Evolutionary conservation across 2,888 invertebrate species (phyloP).

Genomic region (Macropis europaea): DNA sequence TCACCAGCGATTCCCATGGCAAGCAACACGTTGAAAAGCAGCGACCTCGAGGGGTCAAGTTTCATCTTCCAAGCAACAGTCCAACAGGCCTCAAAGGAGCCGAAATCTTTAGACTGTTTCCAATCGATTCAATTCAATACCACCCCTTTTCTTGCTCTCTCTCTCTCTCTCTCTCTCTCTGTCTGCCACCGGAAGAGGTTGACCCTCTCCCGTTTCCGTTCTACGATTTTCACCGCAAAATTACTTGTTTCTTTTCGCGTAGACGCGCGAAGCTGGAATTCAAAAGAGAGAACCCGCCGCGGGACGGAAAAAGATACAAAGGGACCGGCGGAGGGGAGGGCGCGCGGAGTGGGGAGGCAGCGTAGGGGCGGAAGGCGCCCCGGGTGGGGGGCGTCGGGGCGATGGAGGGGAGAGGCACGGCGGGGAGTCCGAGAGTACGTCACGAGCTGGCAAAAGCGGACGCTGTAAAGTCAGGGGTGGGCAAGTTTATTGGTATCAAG

Average conservation of each 20-base stretch:
- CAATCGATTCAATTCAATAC: no score
- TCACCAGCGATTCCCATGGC: no score
- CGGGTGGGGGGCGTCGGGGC: constrained; percentile 2
- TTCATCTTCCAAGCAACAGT: no score
- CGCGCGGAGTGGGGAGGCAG: constrained; percentile 3
- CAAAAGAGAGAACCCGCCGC: constrained; percentile 18
- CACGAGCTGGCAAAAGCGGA: constrained; percentile 37
- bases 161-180: not conserved
- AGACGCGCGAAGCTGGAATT: constrained; percentile 28
- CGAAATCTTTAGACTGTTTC: no score
- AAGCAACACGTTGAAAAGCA: no score
- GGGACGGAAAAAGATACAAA: constrained; percentile 25
- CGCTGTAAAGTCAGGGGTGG: constrained; percentile 53
- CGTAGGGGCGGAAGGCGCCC: constrained; percentile 1
- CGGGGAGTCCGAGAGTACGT: constrained; percentile 53
- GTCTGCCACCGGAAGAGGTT: not conserved
- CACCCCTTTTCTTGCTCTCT: no score
- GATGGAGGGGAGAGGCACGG: constrained; percentile 21
- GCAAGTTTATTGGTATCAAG: constrained; percentile 55
- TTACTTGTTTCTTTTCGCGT: constrained; percentile 23
- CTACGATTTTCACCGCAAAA: constrained; percentile 29
- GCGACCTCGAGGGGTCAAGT: no score
- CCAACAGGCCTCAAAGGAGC: no score
- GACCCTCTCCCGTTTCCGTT: no score
- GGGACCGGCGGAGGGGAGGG: constrained; percentile 13